Evolutionary conservation across 2,888 invertebrate genomes (phyloP).

Genomic region (Nasonovia ribisnigri): DNA sequence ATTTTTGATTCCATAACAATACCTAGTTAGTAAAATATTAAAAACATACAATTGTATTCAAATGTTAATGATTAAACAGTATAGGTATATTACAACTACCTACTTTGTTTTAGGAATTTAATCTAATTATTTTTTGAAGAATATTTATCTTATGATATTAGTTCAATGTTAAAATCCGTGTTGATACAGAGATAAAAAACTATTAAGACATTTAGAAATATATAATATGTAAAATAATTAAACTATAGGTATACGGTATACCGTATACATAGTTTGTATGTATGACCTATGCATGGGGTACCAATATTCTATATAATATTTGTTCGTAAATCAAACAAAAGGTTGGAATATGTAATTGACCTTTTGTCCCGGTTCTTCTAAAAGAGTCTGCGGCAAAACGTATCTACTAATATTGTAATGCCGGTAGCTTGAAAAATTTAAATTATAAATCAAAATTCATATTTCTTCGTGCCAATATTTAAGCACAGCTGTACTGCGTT

Average conservation of each 20-base stretch:
- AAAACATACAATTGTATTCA: background rate
- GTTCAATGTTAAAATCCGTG: constrained; percentile 17
- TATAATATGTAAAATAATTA: background rate
- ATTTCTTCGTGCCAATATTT: background rate
- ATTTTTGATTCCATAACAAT: background rate
- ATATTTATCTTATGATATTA: constrained; percentile 16
- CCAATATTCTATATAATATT: background rate
- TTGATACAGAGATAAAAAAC: background rate
- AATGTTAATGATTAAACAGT: background rate
- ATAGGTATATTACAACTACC: background rate
- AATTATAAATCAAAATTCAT: background rate
- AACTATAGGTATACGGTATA: background rate
- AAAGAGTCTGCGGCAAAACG: background rate
- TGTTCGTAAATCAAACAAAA: background rate
- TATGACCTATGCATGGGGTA: background rate
- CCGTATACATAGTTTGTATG: background rate
- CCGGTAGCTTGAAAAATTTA: background rate
- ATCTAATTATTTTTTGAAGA: background rate
- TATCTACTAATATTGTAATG: background rate
- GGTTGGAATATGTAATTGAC: constrained; percentile 1
- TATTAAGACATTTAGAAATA: background rate
- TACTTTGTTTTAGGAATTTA: background rate
- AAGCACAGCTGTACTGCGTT: background rate
- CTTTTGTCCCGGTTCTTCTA: background rate
- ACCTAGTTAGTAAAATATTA: background rate